Evolutionary conservation across 2,888 invertebrate genomes (phyloP), one percentile per base, ranked within the genome.

Genomic region (Phengaris arion): DNA sequence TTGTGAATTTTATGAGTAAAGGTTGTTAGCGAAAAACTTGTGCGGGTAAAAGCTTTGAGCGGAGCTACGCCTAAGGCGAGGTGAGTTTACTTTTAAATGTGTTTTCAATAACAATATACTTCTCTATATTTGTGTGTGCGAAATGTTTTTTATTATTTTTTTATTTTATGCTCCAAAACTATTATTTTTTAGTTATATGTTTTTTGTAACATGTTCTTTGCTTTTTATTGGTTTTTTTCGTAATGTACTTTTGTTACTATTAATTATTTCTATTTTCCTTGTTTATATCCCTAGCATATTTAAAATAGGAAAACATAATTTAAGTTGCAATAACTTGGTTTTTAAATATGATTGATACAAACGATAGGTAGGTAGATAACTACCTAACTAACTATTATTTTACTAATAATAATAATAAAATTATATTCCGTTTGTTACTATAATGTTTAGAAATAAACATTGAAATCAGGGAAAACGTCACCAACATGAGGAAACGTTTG

Each of bases 51-150:
- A 51, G 83, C 83, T 82, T 84, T 81, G 84, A 83, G 82, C 83
- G 81, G 72, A 52, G 10, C 85, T 81, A 81, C 81, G 83, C 85
- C 81, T 78, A 80, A 85, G 85, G 85, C 83, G 79, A 86, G 89
- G 91, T 91, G 86, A 90, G 90, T 89, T 89, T 85, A 57, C 70
- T 57, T 52, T 12, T 59, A 72, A 75, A 70, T 45, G 68, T 45
- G 69, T 69, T 69, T 69, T 69, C 69, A 69, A 69, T 69, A 69
- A 48, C 35, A 64, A 70, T 69, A 68, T 35, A 64, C 46, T 68
- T 35, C 2, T 51, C 35, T 69, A n/a, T 55, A 52, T 75, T 69
- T 57, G 12, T 75, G 55, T 46, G 1, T 45, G 15, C n/a, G 13
- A 52, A n/a, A 64, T 51, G n/a, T 45, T 0, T 45, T n/a, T 45